A percentile compares a stretch with the other conserved stretches of the same genome.
phyloP scores from a whole-genome alignment of 2,797 vertebrate species.

The Urocyon cinereoargenteus region DNA sequence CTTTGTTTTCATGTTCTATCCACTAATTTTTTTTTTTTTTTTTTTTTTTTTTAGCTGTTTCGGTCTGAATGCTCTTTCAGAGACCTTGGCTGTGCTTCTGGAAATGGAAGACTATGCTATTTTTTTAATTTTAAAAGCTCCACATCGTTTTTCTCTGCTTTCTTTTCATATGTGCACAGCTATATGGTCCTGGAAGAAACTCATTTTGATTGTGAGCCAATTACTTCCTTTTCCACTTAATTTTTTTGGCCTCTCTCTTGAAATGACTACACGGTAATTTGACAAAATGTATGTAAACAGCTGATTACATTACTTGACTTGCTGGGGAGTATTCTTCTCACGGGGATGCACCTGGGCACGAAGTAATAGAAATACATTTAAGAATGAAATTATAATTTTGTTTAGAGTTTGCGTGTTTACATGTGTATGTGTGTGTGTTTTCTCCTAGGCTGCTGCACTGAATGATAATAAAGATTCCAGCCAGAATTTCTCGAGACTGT shows the following conservation, averaged over 20 bases:
- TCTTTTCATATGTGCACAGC: not conserved
- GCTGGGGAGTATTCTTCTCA: constrained; percentile 31
- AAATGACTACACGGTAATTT: constrained; percentile 47
- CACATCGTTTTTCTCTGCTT: not conserved
- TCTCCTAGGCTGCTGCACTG: constrained; percentile 74
- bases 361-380: constrained; percentile 43
- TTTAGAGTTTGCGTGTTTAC: constrained; percentile 55
- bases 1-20: not conserved
- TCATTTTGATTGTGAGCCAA: not conserved
- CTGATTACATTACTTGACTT: constrained; percentile 40
- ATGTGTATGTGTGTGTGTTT: constrained; percentile 17
- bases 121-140: constrained; percentile 39
- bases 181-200: not conserved
- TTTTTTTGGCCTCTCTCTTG: not conserved
- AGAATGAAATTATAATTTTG: constrained; percentile 62
- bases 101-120: not conserved
- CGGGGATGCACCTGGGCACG: constrained; percentile 2
- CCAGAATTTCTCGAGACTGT: constrained; percentile 63
- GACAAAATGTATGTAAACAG: constrained; percentile 45
- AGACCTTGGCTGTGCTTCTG: not conserved
- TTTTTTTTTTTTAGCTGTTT: not conserved
- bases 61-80: not conserved
- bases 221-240: not conserved
- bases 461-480: constrained; percentile 66
- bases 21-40: not conserved